Base-by-base conservation (phyloP, 2,888 invertebrate genomes). In the Drosophila macrospina region DNA sequence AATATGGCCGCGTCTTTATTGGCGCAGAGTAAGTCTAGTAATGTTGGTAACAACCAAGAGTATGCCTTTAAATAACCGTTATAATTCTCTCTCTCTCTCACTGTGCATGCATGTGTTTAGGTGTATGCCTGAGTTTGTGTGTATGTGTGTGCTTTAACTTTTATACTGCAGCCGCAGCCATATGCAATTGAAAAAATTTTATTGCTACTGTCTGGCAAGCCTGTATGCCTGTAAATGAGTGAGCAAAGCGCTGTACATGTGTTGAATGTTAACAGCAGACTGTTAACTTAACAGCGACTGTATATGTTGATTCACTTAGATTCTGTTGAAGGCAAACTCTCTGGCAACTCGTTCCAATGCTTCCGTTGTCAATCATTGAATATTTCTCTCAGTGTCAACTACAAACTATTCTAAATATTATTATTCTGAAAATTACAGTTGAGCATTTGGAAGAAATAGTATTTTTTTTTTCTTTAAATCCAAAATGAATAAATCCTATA, bases 11-110 rank as follows among this genome's bases (percentile, higher is more conserved):
- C 96, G 92, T 95, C 96, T 91, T 94, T 96, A 91, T 94, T 97
- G 93, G 96, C 96, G 93, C 96, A 96, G 94, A 96, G 96, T 96
- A 95, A 96, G 96, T 95, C 91, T 82, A 90, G 86, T 91, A 90
- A 91, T 91, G 91, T 91, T 91, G 90, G 90, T 90, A 90, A 91
- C 91, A 90, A 85, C 85, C 81, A 83, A 83, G 86, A 88, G 73
- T 54, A 67, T 52, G 39, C 20, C 15, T 50, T 47, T 32, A 13
- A 56, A 32, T 45, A 54, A 57, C 4, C 15, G 10, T 32, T 50
- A 36, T 30, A 28, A 26, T 32, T 5, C 24, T 16, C 15, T 6
- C 6, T 30, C 1, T 37, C 5, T 11, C 4, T 7, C 7, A 26
- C 4, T 60, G 8, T 39, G 10, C 37, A 3, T 45, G 30, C 26